A percentile compares a stretch with the other conserved stretches of the same genome.
Conservation (phyloP, 2,888 invertebrate species). For the Lepidochitona cinerea region DNA sequence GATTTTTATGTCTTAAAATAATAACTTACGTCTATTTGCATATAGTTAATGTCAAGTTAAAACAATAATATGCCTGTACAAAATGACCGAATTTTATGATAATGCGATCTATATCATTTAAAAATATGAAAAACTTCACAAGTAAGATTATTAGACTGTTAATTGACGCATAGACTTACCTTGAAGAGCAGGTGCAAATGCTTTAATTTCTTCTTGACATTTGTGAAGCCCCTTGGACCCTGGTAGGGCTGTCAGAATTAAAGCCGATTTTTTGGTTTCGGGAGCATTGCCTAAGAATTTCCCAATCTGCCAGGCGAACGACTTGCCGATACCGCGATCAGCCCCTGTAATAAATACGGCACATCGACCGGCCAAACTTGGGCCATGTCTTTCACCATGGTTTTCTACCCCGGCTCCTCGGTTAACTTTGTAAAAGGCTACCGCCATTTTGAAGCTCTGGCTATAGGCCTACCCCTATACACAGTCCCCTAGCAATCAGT, state of each 20-base stretch:
- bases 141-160: no score
- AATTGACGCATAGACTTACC: neutral
- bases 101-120: no score
- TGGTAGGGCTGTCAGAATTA: neutral
- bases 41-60: no score
- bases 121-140: no score
- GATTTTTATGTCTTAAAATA: no score
- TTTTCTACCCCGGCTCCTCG: neutral
- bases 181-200: neutral
- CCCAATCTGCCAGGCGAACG: conserved; percentile 1
- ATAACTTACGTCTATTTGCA: no score
- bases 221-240: neutral
- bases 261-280: neutral
- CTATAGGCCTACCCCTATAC: no score
- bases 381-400: neutral
- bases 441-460: neutral
- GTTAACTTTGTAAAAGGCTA: conserved; percentile 2
- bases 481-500: no score
- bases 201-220: conserved; percentile 1
- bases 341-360: neutral
- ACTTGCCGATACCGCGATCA: neutral
- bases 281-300: conserved; percentile 6
- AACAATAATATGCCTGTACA: no score
- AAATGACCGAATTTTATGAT: no score
- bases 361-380: neutral